Base-by-base conservation (phyloP, 2,797 vertebrate species). In the Crocidura indochinensis region DNA sequence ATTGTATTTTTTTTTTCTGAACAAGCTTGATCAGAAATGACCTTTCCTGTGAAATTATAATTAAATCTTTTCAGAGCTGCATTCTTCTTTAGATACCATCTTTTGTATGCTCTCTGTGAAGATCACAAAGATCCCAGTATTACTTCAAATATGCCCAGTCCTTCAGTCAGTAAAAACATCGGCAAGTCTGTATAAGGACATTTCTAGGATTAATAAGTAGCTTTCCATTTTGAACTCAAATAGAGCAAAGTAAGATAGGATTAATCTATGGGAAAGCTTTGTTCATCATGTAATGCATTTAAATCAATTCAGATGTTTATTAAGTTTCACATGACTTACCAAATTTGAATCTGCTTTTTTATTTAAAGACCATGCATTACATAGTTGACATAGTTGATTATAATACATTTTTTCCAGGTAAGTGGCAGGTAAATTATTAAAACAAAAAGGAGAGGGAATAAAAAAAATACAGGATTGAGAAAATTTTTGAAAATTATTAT, bases 291-390 rank as follows among this genome's bases (percentile, higher is more conserved):
- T 65, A 1, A n/a, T 49, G 88, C 12, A 69, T 51, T 6, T 31
- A 89, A 93, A 87, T 90, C 71, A 88, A 87, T 82, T 74, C 46
- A 88, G 47, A 71, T 20, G 85, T 44, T 92, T 72, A 72, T 67
- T 62, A 83, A 92, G 26, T 83, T 92, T 56, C 31, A 82, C 17
- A n/a, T 29, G 10, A 80, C n/a, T 86, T 81, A 68, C 14, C 72
- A 77, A 74, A 29, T 67, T 17, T 67, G 27, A 62, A 71, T 29
- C 38, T 38, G 38, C 38, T 38, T 38, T 38, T 38, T 38, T 38
- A 38, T 38, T 38, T 38, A 38, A 38, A 38, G 38, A 38, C 38
- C 38, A 38, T 38, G 38, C 38, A 38, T 38, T 5, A 38, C 38
- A 38, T 38, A 38, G 38, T 38, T 5, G 5, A 38, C 38, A 38